Evolutionary conservation across 2,113 vertebrate genomes (phyloP).

Genomic region (Emberiza fucata): DNA sequence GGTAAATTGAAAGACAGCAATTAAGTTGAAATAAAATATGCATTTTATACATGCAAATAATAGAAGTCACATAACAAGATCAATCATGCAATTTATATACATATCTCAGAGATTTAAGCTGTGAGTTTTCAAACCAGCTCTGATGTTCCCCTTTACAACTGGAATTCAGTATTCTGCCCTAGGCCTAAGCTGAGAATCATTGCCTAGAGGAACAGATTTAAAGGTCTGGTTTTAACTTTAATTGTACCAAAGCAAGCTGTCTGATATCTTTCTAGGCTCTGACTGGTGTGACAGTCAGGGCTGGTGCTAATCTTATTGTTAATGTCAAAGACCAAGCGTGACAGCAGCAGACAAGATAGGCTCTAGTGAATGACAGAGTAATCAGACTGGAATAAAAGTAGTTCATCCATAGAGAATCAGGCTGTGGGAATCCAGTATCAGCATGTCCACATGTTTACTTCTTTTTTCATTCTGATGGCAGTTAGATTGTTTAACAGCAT

Average conservation of each 20-base stretch:
- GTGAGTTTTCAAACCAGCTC: not conserved
- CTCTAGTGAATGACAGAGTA: conserved; percentile 70
- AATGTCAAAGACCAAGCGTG: conserved; percentile 66
- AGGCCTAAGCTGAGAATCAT: not conserved
- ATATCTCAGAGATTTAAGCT: not conserved
- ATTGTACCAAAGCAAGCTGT: conserved; percentile 24
- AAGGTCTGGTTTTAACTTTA: conserved; percentile 52
- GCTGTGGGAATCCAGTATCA: conserved; percentile 60
- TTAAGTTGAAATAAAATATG: not conserved
- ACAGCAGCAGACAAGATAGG: conserved; percentile 70
- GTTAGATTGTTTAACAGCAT: conserved; percentile 52
- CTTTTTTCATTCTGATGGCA: conserved; percentile 53
- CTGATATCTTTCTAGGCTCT: not conserved
- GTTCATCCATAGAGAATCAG: conserved; percentile 69
- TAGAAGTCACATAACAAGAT: not conserved
- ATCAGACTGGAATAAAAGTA: conserved; percentile 66
- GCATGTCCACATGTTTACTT: conserved; percentile 60
- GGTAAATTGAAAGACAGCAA: not conserved
- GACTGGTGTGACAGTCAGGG: conserved; percentile 53
- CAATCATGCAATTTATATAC: not conserved
- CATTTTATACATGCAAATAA: not conserved
- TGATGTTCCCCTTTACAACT: not conserved
- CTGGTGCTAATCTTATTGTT: conserved; percentile 72
- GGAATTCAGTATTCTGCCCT: not conserved
- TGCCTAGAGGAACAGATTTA: conserved; percentile 20